Base-by-base conservation (phyloP, 2,797 vertebrate genomes). In the Podarcis lilfordi region DNA sequence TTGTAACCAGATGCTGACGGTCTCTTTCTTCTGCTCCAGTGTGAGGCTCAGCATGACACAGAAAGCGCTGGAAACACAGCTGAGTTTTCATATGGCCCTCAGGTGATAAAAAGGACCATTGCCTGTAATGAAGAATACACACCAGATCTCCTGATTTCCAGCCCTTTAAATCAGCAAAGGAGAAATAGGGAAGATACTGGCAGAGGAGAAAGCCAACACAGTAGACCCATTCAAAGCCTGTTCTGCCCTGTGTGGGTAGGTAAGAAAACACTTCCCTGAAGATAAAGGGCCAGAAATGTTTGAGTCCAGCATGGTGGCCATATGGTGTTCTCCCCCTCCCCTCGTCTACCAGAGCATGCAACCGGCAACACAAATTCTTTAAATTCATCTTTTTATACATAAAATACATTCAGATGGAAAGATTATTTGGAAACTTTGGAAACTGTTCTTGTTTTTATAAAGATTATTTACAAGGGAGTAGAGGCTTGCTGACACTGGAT, bases 361-460 rank as follows among this genome's bases (percentile, higher is more conserved):
- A 78, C 87, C 8, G 0, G 82, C 50, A 86, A 83, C 27, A 55
- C 74, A 91, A 93, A 79, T 93, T 89, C 87, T 92, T 82, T 91
- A 87, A 94, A 91, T 81, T 40, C 85, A 78, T 43, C 87, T 89
- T 88, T 76, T 91, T 78, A 72, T 43, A n/a, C 88, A 87, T 71
- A 25, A 64, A 84, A 40, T 82, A 76, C 75, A 76, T 86, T 74
- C 3, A 27, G 61, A 86, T 88, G 29, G 81, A 88, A 92, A 88
- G 86, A 86, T 89, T 91, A 32, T 91, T 90, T 86, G 37, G 25
- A 27, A 29, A 89, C 82, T 89, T 91, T 88, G 89, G 87, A 94
- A 94, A 94, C 92, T 80, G 92, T 92, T 92, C 83, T 88, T 89
- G 55, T 85, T 92, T 64, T 64, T 93, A 80, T 72, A 87, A 86